phyloP scores from a whole-genome alignment of 2,113 vertebrate species.

The Panthera tigris region DNA sequence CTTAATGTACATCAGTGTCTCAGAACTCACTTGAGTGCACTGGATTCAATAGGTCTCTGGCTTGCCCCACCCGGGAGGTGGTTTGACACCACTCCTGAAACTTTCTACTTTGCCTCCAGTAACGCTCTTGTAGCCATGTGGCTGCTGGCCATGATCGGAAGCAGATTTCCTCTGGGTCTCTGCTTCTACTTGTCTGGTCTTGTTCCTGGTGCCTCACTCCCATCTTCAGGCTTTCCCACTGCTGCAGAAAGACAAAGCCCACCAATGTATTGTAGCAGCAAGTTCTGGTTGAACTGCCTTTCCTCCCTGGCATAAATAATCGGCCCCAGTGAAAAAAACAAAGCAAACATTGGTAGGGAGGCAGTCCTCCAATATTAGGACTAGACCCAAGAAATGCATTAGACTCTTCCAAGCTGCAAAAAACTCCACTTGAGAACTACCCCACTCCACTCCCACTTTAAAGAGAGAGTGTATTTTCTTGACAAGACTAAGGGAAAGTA shows the following conservation, averaged over 20 bases:
- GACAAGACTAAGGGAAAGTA: background rate
- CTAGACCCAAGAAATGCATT: background rate
- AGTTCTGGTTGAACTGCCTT: background rate
- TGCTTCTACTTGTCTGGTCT: background rate
- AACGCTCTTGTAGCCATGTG: background rate
- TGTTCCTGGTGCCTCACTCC: background rate
- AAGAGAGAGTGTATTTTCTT: background rate
- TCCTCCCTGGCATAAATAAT: background rate
- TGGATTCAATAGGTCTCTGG: background rate
- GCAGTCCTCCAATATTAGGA: background rate
- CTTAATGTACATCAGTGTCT: background rate
- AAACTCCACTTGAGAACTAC: background rate
- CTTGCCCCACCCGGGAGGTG: background rate
- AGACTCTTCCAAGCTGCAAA: background rate
- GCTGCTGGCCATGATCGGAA: background rate
- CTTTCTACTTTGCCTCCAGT: background rate
- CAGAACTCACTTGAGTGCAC: background rate
- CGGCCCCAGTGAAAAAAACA: background rate
- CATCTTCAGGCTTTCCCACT: background rate
- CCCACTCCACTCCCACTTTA: background rate
- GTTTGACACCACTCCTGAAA: background rate
- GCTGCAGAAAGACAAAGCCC: background rate
- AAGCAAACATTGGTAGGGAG: background rate
- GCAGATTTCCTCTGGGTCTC: background rate
- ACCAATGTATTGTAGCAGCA: background rate